Conservation (phyloP, 2,888 invertebrate genomes). For the Troides oblongomaculatus region DNA sequence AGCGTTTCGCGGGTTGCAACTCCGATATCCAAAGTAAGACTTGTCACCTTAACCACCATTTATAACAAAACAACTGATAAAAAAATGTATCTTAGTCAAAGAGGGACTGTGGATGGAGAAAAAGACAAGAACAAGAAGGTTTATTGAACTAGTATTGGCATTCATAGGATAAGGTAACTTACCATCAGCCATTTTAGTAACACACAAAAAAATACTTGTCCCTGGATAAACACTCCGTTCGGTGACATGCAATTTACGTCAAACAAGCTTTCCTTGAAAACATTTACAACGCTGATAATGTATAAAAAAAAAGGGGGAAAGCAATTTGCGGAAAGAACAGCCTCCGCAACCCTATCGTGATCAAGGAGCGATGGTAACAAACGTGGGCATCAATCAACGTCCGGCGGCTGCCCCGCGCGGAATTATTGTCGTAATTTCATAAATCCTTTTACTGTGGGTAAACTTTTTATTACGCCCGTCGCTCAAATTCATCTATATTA, state of each 20-base stretch:
- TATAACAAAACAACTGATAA: no score
- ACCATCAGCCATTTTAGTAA: no score
- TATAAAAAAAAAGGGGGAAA: background rate
- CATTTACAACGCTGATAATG: constrained; percentile 2
- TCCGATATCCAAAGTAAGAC: no score
- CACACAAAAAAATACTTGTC: no score
- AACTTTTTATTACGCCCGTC: constrained; percentile 33
- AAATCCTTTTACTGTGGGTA: constrained; percentile 35
- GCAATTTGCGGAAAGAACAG: constrained; percentile 29
- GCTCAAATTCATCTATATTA: constrained; percentile 32
- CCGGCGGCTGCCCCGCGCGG: constrained; percentile 34
- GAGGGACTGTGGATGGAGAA: no score
- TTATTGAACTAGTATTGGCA: no score
- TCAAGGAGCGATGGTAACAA: constrained; percentile 43
- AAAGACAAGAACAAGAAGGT: no score
- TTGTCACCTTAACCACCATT: no score
- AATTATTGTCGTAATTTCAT: constrained; percentile 40
- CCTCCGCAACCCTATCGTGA: constrained; percentile 42
- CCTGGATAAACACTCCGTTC: background rate
- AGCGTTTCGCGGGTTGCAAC: no score
- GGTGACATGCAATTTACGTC: background rate
- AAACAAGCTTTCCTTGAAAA: constrained; percentile 5
- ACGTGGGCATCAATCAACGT: constrained; percentile 45
- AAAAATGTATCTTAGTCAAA: no score
- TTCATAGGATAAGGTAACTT: no score